These are phyloP conservation scores for Pseudomyrmex gracilis DNA, from an alignment of 1,140 invertebrate species.

Conservation along the genomic window DNA sequence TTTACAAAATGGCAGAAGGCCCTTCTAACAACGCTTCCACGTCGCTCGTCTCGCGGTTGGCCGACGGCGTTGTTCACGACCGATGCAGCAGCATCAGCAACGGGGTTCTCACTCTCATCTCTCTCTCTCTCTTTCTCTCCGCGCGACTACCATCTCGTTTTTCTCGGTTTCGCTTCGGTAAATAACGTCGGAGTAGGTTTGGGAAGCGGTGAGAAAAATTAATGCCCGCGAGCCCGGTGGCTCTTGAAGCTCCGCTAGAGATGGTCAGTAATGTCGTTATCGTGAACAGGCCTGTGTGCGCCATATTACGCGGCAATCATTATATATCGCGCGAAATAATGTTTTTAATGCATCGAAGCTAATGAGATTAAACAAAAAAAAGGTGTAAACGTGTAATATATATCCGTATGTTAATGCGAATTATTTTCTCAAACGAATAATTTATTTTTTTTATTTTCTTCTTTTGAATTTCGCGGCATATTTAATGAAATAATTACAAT, in stretches of 20 bases:
- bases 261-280: conserved; percentile 52
- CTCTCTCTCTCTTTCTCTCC: background rate
- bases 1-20: conserved; percentile 68
- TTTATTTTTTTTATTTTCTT: conserved; percentile 16
- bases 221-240: conserved; percentile 46
- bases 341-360: too few species aligned
- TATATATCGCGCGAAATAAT: background rate
- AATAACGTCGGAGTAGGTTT: conserved; percentile 58
- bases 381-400: too few species aligned
- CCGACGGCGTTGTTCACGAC: conserved; percentile 53
- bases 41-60: conserved; percentile 52
- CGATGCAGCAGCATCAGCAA: conserved; percentile 25
- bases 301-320: conserved; percentile 8
- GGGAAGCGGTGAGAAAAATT: conserved; percentile 53
- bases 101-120: conserved; percentile 7
- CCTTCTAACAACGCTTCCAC: conserved; percentile 34
- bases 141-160: conserved; percentile 38
- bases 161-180: conserved; percentile 58
- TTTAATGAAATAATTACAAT: conserved; percentile 41
- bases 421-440: conserved; percentile 34
- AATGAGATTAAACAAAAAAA: too few species aligned
- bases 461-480: conserved; percentile 15
- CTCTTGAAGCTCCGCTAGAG: conserved; percentile 41
- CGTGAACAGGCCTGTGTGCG: conserved; percentile 24
- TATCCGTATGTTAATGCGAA: background rate